Evolutionary conservation across 2,888 invertebrate species (phyloP).

Genomic region (Odontocolon sp.): DNA sequence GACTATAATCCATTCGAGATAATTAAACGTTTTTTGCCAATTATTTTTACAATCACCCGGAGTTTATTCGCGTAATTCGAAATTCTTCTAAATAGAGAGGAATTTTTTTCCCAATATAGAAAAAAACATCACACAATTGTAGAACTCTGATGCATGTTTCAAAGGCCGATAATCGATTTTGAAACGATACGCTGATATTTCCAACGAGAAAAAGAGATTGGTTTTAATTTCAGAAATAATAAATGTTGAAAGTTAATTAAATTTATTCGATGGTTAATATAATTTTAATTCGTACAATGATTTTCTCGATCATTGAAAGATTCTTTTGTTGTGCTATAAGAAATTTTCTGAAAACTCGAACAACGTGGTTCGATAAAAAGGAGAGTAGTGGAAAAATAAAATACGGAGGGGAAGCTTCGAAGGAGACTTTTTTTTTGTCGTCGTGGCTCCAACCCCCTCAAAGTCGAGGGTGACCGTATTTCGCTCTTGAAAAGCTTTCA

Average conservation of each 20-base stretch:
- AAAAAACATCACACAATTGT: no score
- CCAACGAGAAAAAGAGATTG: not conserved
- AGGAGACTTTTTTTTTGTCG: slow-evolving; percentile 19
- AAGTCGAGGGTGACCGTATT: slow-evolving; percentile 16
- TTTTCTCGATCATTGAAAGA: not conserved
- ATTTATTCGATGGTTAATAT: not conserved
- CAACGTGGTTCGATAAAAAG: slow-evolving; percentile 24
- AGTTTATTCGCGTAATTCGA: no score
- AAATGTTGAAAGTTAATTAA: not conserved
- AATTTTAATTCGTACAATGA: not conserved
- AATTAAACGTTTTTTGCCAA: no score
- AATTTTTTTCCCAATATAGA: no score
- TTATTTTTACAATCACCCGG: no score
- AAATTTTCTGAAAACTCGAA: not conserved
- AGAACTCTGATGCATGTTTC: no score
- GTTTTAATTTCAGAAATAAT: not conserved
- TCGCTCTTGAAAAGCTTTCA: slow-evolving; percentile 30
- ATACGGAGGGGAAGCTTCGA: not conserved
- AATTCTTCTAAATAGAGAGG: no score
- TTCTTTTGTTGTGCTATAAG: no score
- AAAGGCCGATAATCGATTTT: no score
- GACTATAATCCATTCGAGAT: no score
- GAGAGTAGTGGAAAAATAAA: not conserved
- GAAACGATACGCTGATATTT: no score
- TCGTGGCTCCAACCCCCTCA: slow-evolving; percentile 11